Base-by-base conservation (phyloP, 92 coral and sea anemone genomes). In the Paragorgia papillata region DNA sequence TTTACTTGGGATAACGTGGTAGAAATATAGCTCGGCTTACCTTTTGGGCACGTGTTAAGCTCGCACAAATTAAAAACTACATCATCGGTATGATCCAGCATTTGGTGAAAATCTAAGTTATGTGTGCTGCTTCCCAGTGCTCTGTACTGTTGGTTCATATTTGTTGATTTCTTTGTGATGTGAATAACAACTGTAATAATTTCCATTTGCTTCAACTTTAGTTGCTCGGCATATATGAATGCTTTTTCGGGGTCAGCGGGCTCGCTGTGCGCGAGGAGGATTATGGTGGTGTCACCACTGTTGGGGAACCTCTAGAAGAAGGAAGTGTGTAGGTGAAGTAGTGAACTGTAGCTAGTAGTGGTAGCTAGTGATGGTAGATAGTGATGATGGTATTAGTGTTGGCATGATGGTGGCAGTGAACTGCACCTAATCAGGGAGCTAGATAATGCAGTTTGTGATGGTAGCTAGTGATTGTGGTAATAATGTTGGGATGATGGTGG, bases 181-280 rank as follows among this genome's bases (percentile, higher is more conserved):
- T 71, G 64, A 53, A 71, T 55, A 1, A 54, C 25, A 34, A 71
- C 50, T 4, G 64, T 71, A 24, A 71, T 29, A 18, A 71, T 30
- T 40, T 71, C 49, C 31, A 71, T 51, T 9, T 64, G 64, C 7
- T 71, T 53, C 24, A 24, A 18, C 40, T 57, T 57, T n/a, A 71
- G 34, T 12, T 31, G 18, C 33, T 71, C 78, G 50, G 62, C 58
- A 31, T 31, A 13, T 55, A 9, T 71, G 27, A 53, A 71, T 9
- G 78, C 64, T 55, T 71, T 54, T 55, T 71, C 50, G 13, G 62
- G 78, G 30, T 71, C 64, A 3, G 44, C 51, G 25, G 78, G 62
- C 35, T 33, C 49, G 32, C 6, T 34, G 53, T 71, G 63, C 1
- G 78, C 41, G 0, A 71, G 32, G 22, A 71, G 9, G 17, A 71